Evolutionary conservation across 2,113 vertebrate genomes (phyloP).

Genomic region (Pomatostomus ruficeps): DNA sequence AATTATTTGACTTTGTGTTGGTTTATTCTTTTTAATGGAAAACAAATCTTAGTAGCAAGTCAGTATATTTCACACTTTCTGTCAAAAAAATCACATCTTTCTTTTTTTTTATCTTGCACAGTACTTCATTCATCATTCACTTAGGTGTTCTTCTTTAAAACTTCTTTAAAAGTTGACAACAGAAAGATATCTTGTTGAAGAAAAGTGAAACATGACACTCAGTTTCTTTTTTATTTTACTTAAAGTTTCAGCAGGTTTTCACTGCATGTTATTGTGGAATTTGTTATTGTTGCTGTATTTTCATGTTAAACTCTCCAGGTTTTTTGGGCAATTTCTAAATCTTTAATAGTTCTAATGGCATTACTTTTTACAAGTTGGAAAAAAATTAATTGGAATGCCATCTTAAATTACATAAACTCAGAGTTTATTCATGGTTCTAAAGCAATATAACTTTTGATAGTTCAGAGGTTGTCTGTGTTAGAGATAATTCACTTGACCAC

Average conservation of each 20-base stretch:
- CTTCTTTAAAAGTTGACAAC: neutral
- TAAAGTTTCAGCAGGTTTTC: neutral
- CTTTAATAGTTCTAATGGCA: neutral
- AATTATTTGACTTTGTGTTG: neutral
- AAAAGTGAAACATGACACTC: neutral
- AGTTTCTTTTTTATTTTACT: neutral
- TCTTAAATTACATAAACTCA: neutral
- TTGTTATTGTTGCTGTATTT: neutral
- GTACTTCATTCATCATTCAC: neutral
- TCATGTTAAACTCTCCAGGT: neutral
- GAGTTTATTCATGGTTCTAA: neutral
- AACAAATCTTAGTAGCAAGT: neutral
- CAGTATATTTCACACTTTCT: neutral
- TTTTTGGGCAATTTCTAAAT: neutral
- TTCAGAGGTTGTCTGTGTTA: neutral
- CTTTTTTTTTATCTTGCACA: neutral
- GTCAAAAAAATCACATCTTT: neutral
- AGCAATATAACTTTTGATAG: neutral
- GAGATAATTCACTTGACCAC: neutral
- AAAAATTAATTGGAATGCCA: neutral
- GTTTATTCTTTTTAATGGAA: neutral
- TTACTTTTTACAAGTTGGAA: neutral
- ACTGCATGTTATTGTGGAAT: neutral
- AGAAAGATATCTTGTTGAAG: neutral
- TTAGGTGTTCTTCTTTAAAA: neutral